Evolutionary conservation across 2,888 invertebrate species (phyloP).

Genomic region (Tromatobia lineatoria): DNA sequence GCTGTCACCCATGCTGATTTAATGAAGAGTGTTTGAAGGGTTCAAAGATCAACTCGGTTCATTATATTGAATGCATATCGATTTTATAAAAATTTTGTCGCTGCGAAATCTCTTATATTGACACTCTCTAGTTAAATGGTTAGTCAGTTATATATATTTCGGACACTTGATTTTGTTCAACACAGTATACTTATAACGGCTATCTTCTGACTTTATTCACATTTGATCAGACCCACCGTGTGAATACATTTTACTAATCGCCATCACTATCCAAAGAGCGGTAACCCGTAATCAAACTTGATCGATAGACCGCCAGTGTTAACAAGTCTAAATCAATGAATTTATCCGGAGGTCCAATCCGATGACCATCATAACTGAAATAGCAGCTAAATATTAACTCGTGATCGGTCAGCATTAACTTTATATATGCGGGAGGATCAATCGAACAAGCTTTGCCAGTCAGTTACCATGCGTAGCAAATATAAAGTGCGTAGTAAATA

Average conservation of each 20-base stretch:
- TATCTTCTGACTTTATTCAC: background rate
- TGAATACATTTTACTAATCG: background rate
- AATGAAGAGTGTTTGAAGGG: too few relatives aligned
- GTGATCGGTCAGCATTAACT: constrained; percentile 44
- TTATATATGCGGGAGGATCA: constrained; percentile 31
- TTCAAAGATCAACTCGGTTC: too few relatives aligned
- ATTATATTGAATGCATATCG: background rate
- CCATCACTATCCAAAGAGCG: constrained; percentile 14
- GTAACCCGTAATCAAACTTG: constrained; percentile 36
- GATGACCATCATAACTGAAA: constrained; percentile 21
- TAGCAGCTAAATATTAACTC: constrained; percentile 51
- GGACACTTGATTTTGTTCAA: background rate
- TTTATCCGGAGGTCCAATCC: constrained; percentile 12
- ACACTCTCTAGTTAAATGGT: background rate
- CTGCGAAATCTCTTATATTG: background rate
- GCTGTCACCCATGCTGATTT: too few relatives aligned
- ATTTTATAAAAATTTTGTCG: background rate
- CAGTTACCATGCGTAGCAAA: constrained; percentile 41
- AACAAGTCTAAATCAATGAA: constrained; percentile 18
- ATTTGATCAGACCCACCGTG: background rate
- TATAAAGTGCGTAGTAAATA: constrained; percentile 1
- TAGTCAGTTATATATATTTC: too few relatives aligned
- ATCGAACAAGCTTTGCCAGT: constrained; percentile 34
- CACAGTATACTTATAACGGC: background rate
- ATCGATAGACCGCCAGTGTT: constrained; percentile 25